Evolutionary conservation across 23 tunicate species (phyloP).

Genomic region (Styela plicata): DNA sequence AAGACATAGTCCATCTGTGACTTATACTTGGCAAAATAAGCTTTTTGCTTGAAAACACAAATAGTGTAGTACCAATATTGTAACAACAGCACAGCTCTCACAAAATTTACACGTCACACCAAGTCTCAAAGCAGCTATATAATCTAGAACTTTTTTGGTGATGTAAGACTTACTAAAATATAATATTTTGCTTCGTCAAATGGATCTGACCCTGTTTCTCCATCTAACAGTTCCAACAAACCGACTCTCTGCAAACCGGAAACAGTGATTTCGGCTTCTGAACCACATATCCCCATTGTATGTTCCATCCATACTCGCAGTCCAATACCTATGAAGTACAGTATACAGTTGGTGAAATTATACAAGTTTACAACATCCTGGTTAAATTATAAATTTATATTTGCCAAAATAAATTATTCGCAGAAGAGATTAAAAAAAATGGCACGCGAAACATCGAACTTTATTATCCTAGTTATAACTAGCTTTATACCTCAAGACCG

Average conservation of each 20-base stretch:
- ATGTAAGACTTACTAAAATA: conserved; percentile 28
- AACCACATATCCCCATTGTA: conserved; percentile 38
- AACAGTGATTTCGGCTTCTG: conserved; percentile 48
- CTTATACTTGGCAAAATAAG: no score
- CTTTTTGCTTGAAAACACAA: no score
- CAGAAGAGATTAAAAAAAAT: no score
- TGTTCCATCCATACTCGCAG: conserved; percentile 57
- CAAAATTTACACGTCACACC: no score
- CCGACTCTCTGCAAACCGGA: conserved; percentile 33
- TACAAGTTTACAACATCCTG: neutral
- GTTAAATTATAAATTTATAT: no score
- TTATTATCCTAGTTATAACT: no score
- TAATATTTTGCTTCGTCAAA: conserved; percentile 49
- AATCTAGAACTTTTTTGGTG: neutral
- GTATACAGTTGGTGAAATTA: neutral
- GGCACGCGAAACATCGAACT: no score
- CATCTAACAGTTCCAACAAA: conserved; percentile 40
- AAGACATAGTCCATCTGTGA: no score
- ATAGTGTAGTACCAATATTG: no score
- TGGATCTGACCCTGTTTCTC: neutral
- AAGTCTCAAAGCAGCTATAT: neutral
- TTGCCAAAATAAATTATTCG: no score
- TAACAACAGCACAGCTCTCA: no score
- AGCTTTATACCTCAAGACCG: no score
- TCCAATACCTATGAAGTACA: conserved; percentile 34